Conservation (phyloP, 2,113 vertebrate species). For the Aythya baeri region DNA sequence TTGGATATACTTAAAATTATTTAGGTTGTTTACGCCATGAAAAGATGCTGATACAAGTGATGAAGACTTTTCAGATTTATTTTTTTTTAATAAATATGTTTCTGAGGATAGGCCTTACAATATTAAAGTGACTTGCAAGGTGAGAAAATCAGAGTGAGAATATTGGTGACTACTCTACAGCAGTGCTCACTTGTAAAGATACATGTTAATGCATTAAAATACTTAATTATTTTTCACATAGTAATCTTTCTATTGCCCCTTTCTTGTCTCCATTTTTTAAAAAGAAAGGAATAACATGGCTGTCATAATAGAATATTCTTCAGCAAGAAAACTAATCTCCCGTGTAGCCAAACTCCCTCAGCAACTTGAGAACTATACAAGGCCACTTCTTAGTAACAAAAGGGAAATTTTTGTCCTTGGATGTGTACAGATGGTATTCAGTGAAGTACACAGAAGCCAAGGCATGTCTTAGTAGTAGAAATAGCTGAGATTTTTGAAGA, state of each 20-base stretch:
- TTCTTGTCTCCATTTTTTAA: background rate
- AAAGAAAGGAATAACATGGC: background rate
- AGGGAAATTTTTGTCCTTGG: background rate
- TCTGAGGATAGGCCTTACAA: background rate
- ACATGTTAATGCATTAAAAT: background rate
- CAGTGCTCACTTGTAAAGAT: background rate
- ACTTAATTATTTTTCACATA: background rate
- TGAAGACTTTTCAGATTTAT: background rate
- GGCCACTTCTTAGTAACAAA: background rate
- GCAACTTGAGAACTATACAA: background rate
- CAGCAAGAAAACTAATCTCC: background rate
- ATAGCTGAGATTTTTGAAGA: background rate
- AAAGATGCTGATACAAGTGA: background rate
- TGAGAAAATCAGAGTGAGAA: background rate
- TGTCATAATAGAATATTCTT: background rate
- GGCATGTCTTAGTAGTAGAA: background rate
- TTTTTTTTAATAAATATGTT: background rate
- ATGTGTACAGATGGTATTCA: background rate
- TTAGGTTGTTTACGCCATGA: background rate
- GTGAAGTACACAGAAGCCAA: background rate
- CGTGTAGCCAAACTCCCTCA: background rate
- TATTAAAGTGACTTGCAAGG: background rate
- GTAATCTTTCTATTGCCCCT: background rate
- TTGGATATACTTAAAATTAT: background rate
- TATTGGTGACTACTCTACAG: background rate